A percentile compares a stretch with the other conserved stretches of the same genome.
These are phyloP conservation scores for Troilus luridus DNA, from an alignment of 2,888 invertebrate genomes.

Conservation along the genomic window DNA sequence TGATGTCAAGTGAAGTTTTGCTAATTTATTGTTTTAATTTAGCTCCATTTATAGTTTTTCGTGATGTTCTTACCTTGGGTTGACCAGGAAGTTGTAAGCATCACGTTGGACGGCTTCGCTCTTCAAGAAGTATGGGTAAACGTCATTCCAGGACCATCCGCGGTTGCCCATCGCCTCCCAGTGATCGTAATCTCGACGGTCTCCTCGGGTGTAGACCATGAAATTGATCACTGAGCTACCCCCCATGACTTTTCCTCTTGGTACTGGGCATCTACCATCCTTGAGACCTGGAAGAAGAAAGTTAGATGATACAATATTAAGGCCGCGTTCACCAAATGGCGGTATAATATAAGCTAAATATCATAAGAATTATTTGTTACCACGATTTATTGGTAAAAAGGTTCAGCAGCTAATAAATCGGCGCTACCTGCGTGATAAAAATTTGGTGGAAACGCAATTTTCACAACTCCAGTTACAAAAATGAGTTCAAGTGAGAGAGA, in stretches of 20 bases:
- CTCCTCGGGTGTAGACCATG: slow-evolving; percentile 85
- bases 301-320: not conserved
- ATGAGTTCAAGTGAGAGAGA: too few relatives aligned
- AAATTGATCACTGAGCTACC: slow-evolving; percentile 86
- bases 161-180: slow-evolving; percentile 81
- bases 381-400: too few relatives aligned
- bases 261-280: slow-evolving; percentile 68
- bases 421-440: too few relatives aligned
- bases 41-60: not conserved
- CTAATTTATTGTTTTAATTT: too few relatives aligned
- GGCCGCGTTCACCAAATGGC: too few relatives aligned
- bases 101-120: slow-evolving; percentile 80
- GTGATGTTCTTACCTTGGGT: slow-evolving; percentile 67
- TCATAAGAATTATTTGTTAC: too few relatives aligned
- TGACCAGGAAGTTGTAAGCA: slow-evolving; percentile 69
- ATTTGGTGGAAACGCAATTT: too few relatives aligned
- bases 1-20: too few relatives aligned
- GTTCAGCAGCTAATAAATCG: too few relatives aligned
- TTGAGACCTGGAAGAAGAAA: slow-evolving; percentile 66
- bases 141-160: slow-evolving; percentile 82
- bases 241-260: slow-evolving; percentile 83
- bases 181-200: slow-evolving; percentile 80
- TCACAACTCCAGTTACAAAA: too few relatives aligned
- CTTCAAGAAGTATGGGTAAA: slow-evolving; percentile 84
- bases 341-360: too few relatives aligned